Evolutionary conservation across 2,888 invertebrate genomes (phyloP).

Genomic region (Drosophila imparisetae): DNA sequence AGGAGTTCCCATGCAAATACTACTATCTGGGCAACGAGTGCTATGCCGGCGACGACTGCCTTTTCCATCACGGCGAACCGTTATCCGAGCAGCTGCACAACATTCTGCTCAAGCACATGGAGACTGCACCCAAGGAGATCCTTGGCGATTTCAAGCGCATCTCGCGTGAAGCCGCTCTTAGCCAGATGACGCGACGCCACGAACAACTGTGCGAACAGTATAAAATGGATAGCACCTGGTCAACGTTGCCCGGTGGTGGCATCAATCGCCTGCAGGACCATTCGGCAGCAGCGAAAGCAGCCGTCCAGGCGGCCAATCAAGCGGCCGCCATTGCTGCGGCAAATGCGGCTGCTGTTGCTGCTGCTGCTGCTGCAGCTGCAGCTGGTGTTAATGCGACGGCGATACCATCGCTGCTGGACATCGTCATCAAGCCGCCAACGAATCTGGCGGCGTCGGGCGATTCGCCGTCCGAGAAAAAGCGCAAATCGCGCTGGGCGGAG

Average conservation of each 20-base stretch:
- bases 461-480: slow-evolving; percentile 71
- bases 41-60: slow-evolving; percentile 92
- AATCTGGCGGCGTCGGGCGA: slow-evolving; percentile 29
- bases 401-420: slow-evolving; percentile 84
- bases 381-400: background rate
- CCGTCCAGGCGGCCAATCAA: slow-evolving; percentile 39
- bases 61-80: slow-evolving; percentile 95
- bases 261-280: slow-evolving; percentile 49
- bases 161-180: slow-evolving; percentile 90
- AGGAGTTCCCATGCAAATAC: slow-evolving; percentile 98
- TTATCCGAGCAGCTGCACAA: slow-evolving; percentile 91
- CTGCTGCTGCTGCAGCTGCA: slow-evolving; percentile 2
- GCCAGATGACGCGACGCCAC: slow-evolving; percentile 85
- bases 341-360: slow-evolving; percentile 7
- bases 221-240: slow-evolving; percentile 81
- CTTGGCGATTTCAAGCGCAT: slow-evolving; percentile 94
- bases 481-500: slow-evolving; percentile 84
- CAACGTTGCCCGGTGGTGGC: slow-evolving; percentile 52
- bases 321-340: slow-evolving; percentile 37
- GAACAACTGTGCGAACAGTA: slow-evolving; percentile 85
- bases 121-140: slow-evolving; percentile 95
- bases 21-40: slow-evolving; percentile 97
- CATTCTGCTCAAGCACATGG: slow-evolving; percentile 90
- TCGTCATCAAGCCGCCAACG: slow-evolving; percentile 83
- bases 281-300: slow-evolving; percentile 37